Conservation (phyloP, 64 coral and sea anemone species). For the Stichodactyla helianthus region DNA sequence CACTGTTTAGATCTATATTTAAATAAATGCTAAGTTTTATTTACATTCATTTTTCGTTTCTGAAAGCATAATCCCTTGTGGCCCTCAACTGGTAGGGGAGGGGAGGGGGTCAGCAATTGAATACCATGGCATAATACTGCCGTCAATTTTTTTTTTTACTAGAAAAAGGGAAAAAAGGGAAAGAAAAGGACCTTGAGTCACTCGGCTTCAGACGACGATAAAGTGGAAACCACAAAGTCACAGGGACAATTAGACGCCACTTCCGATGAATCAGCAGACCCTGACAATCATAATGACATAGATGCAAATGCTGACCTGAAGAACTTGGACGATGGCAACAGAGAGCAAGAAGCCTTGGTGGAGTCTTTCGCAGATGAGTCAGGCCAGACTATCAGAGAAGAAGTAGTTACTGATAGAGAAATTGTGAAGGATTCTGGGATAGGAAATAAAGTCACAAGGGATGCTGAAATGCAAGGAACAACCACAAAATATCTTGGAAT, state of each 20-base stretch:
- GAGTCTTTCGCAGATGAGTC: background rate
- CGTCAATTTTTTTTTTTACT: background rate
- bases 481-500: background rate
- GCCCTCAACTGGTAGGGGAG: background rate
- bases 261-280: slow-evolving; percentile 18
- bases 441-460: background rate
- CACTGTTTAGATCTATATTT: too few relatives aligned
- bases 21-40: too few relatives aligned
- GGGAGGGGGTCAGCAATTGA: background rate
- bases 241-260: background rate
- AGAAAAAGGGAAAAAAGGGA: slow-evolving; percentile 33
- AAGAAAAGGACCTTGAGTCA: background rate
- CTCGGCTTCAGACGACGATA: background rate
- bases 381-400: background rate
- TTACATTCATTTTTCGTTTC: too few relatives aligned
- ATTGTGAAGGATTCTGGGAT: background rate
- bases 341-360: too few relatives aligned
- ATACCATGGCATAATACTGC: background rate
- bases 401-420: background rate
- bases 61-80: too few relatives aligned
- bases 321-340: background rate
- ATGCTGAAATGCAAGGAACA: background rate
- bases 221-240: background rate
- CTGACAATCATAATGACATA: slow-evolving; percentile 17
- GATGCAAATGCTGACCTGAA: slow-evolving; percentile 7